phyloP scores from a whole-genome alignment of 2,113 vertebrate species.

The Microcebus ravelobensis region DNA sequence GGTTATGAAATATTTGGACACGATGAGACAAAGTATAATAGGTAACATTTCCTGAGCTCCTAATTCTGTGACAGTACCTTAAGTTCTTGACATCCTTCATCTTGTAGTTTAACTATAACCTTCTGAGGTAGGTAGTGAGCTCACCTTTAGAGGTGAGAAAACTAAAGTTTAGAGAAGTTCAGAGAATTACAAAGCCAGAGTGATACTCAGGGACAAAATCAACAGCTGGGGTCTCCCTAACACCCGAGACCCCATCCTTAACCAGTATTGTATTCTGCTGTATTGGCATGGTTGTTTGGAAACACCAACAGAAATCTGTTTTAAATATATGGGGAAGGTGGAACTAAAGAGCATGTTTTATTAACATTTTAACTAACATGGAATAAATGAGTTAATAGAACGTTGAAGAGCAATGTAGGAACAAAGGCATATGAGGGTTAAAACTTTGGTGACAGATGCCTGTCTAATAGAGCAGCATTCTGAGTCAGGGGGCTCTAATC shows the following conservation, averaged over 20 bases:
- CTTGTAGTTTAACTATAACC: background rate
- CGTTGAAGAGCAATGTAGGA: background rate
- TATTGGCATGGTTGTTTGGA: background rate
- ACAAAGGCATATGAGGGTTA: background rate
- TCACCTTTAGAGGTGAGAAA: background rate
- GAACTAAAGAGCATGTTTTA: background rate
- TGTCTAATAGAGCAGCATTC: background rate
- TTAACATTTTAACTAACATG: background rate
- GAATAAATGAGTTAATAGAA: background rate
- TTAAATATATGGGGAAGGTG: background rate
- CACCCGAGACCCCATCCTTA: background rate
- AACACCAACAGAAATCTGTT: background rate
- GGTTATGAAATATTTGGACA: background rate
- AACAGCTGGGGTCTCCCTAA: background rate
- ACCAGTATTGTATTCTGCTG: background rate
- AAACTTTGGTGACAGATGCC: background rate
- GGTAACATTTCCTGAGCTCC: background rate
- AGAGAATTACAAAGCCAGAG: background rate
- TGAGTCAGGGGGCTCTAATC: background rate
- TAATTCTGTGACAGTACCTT: background rate
- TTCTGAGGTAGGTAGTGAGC: background rate
- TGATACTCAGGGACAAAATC: background rate
- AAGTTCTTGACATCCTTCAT: background rate
- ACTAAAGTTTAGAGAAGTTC: background rate
- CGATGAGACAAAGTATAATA: background rate